Conservation (phyloP, 2,888 invertebrate genomes). For the Phengaris arion region DNA sequence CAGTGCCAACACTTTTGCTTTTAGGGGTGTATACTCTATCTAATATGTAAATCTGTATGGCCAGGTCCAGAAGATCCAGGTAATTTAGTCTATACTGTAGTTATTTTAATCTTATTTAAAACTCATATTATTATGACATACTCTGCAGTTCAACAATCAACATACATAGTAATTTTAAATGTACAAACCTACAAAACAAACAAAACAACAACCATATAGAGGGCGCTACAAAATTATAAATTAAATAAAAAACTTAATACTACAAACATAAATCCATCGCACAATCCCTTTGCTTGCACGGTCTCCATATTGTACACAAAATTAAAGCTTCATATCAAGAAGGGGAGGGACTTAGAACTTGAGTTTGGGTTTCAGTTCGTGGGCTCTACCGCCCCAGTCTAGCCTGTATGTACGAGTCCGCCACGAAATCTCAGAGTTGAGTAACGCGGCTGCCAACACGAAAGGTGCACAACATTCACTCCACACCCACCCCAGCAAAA, state of each 20-base stretch:
- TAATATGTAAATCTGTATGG: no score
- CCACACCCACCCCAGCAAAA: constrained; percentile 96
- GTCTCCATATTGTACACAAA: constrained; percentile 52
- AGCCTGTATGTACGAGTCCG: constrained; percentile 93
- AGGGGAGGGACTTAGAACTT: constrained; percentile 75
- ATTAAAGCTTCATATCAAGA: constrained; percentile 67
- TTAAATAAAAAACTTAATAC: constrained; percentile 65
- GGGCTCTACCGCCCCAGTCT: constrained; percentile 97
- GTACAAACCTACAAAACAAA: constrained; percentile 65
- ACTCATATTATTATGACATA: constrained; percentile 14
- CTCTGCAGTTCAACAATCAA: constrained; percentile 43
- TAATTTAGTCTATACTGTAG: not conserved
- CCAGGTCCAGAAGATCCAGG: no score
- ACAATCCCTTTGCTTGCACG: constrained; percentile 34
- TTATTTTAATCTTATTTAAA: not conserved
- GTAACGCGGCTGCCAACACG: constrained; percentile 91
- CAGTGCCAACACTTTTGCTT: no score
- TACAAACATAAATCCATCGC: constrained; percentile 35
- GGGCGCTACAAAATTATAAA: constrained; percentile 53
- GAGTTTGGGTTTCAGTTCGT: constrained; percentile 89
- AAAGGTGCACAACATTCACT: constrained; percentile 95
- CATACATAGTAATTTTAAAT: constrained; percentile 36
- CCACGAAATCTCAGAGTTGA: constrained; percentile 95
- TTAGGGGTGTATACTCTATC: no score
- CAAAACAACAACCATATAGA: constrained; percentile 58